Base-by-base conservation (phyloP, 1,140 invertebrate genomes). In the Achatina immaculata region DNA sequence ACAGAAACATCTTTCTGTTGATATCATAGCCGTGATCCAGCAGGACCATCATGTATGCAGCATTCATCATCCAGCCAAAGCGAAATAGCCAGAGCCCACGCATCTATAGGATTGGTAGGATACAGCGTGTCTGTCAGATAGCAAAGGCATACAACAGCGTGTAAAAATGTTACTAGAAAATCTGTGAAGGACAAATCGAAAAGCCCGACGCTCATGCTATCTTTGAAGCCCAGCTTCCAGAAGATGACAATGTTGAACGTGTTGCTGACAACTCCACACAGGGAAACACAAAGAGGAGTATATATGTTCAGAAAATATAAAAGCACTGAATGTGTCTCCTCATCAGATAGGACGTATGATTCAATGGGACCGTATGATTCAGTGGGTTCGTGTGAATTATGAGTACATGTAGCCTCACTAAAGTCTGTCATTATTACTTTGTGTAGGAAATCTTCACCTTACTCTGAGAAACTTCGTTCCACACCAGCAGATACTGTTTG, bases 1-100 rank as follows among this genome's bases (percentile, higher is more conserved):
- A 48, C 71, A 73, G 24, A 45, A 73, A 19, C 71, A 73, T 48
- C 45, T 48, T 48, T 73, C 71, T 3, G 48, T 31, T n/a, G 71
- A 28, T 45, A 73, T 43, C 7, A 73, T 31, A 2, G 71, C 42
- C n/a, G 71, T 73, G 14, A 73, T 73, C 71, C 71, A 73, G 34
- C 71, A 73, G 0, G 71, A 73, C n/a, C 1, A 38, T 42, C 36
- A 69, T 7, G n/a, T 69, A 69, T 24, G 42, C n/a, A 21, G 68
- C 68, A 28, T 69, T 42, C 16, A 69, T 43, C 68, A 43, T 43
- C 68, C 68, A 69, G 19, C 21, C 36, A 42, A 69, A 24, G 68
- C 36, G 68, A 69, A 42, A 28, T 69, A 69, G 19, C 36, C 36
- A 69, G 6, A 14, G 68, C 68, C 68, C 68, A 69, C 24, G 42